Evolutionary conservation across 2,888 invertebrate species (phyloP).

Genomic region (Cremastobaeus sp.): DNA sequence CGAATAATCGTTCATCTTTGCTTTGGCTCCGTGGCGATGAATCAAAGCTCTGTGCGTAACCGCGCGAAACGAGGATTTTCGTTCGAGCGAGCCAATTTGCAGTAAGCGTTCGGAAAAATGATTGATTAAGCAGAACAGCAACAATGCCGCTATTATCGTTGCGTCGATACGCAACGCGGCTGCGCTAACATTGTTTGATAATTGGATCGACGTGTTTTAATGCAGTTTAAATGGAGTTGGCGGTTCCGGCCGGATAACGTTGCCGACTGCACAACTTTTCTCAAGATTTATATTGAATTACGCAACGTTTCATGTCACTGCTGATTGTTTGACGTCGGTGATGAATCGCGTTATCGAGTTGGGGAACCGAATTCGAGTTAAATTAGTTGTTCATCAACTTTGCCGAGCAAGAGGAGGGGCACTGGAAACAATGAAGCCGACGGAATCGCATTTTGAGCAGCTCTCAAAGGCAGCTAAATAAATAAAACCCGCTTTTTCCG

Average conservation of each 20-base stretch:
- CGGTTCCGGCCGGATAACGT: too few species aligned
- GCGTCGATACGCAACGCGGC: constrained; percentile 9
- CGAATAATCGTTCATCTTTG: constrained; percentile 2
- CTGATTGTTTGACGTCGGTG: too few species aligned
- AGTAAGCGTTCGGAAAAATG: constrained; percentile 29
- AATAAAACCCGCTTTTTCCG: too few species aligned
- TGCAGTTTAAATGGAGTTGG: constrained; percentile 16
- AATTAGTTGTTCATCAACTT: too few species aligned
- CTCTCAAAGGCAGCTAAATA: too few species aligned
- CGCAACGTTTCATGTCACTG: too few species aligned
- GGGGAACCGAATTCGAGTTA: too few species aligned
- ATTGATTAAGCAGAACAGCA: constrained; percentile 45
- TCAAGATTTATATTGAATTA: constrained; percentile 5
- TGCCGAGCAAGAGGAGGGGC: too few species aligned
- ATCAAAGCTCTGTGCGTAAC: constrained; percentile 68
- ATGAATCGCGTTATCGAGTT: too few species aligned
- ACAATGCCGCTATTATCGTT: constrained; percentile 47
- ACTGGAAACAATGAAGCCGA: too few species aligned
- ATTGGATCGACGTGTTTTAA: constrained; percentile 22
- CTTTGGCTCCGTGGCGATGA: constrained; percentile 62
- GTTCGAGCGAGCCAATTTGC: constrained; percentile 60
- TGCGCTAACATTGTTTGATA: constrained; percentile 15
- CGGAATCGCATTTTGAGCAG: too few species aligned
- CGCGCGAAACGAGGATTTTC: constrained; percentile 64
- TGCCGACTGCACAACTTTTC: too few species aligned